phyloP scores from a whole-genome alignment of 2,113 vertebrate genomes.

The Brachyhypopomus occidentalis region DNA sequence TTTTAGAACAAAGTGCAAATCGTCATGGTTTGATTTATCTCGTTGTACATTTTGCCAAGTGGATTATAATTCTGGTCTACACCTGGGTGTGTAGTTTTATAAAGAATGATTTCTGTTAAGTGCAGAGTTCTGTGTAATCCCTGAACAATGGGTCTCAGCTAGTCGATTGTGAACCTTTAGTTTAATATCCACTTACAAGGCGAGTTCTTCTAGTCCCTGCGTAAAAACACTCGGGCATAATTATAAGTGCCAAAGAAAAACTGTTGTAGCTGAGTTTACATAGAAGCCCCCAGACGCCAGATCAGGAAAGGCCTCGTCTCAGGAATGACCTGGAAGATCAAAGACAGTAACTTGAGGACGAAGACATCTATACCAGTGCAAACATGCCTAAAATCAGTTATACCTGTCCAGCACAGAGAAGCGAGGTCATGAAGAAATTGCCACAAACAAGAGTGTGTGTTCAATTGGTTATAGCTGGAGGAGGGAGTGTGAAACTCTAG shows the following conservation, averaged over 20 bases:
- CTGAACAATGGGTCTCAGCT: constrained; percentile 10
- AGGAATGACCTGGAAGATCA: not conserved
- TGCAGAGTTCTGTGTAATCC: constrained; percentile 21
- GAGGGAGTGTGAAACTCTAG: too few relatives aligned
- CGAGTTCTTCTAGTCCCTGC: constrained; percentile 31
- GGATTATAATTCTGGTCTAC: constrained; percentile 14
- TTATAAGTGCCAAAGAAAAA: constrained; percentile 44
- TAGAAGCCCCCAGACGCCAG: constrained; percentile 19
- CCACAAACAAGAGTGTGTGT: constrained; percentile 9
- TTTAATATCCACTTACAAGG: constrained; percentile 51
- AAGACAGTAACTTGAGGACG: not conserved
- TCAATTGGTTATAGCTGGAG: too few relatives aligned
- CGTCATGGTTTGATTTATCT: not conserved
- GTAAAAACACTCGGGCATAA: constrained; percentile 41
- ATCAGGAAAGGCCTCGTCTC: not conserved
- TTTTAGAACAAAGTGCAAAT: not conserved
- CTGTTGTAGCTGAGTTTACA: constrained; percentile 21
- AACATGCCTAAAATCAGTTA: constrained; percentile 18
- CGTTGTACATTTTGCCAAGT: constrained; percentile 6
- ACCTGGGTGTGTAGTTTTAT: not conserved
- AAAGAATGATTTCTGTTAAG: constrained; percentile 12
- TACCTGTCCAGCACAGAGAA: constrained; percentile 7
- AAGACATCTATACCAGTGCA: not conserved
- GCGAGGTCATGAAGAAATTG: not conserved
- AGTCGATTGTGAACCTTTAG: constrained; percentile 17